Conservation (phyloP, 2,888 invertebrate genomes). For the Eristalinus sepulchralis region DNA sequence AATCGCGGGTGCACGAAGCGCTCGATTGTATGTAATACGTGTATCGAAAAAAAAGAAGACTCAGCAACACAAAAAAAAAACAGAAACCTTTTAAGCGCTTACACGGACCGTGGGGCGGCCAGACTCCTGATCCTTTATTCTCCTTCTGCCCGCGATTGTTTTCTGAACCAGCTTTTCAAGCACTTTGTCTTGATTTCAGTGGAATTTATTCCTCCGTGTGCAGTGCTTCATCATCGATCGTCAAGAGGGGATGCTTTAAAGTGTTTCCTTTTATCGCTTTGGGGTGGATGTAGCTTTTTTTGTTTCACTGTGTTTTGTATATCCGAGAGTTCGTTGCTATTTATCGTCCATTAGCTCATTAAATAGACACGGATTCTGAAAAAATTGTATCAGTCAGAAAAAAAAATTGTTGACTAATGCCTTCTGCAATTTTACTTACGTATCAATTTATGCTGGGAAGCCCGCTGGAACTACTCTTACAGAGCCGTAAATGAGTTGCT, state of each 20-base stretch:
- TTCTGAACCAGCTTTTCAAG: not conserved
- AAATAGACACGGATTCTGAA: too few relatives aligned
- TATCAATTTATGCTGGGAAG: too few relatives aligned
- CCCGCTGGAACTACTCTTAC: too few relatives aligned
- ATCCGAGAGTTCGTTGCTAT: not conserved
- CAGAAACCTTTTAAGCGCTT: constrained; percentile 8
- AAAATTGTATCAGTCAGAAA: too few relatives aligned
- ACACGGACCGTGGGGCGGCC: not conserved
- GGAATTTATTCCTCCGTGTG: not conserved
- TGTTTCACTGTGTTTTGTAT: not conserved
- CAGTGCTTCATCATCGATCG: not conserved
- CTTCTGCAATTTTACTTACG: too few relatives aligned
- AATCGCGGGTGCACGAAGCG: constrained; percentile 5
- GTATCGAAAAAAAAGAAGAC: not conserved
- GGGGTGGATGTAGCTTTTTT: not conserved
- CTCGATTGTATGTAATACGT: constrained; percentile 1
- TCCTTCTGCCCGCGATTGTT: not conserved
- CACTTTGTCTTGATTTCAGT: not conserved
- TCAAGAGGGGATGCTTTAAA: not conserved
- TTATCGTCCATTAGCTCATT: too few relatives aligned
- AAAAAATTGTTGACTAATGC: too few relatives aligned
- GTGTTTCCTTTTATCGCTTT: not conserved
- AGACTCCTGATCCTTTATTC: constrained; percentile 6
- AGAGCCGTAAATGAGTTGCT: too few relatives aligned
- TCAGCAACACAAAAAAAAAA: not conserved